Percentiles rank a stretch among this genome's conserved stretches.
Conservation (phyloP, 92 coral and sea anemone genomes). For the Nematostella vectensis region DNA sequence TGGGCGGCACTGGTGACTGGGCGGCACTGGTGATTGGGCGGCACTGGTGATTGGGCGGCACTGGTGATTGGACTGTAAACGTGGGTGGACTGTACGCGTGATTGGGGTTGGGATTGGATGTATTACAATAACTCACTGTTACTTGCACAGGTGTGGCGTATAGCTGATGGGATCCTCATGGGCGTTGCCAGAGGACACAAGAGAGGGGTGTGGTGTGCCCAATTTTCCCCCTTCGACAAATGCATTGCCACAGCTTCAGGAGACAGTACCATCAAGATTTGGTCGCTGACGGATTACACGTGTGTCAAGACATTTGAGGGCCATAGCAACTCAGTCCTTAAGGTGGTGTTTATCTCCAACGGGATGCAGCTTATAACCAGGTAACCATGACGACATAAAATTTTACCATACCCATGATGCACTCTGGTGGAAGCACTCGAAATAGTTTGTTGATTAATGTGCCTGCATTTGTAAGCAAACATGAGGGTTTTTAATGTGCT, state of each 20-base stretch:
- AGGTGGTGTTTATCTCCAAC: constrained; percentile 57
- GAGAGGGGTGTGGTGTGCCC: constrained; percentile 89
- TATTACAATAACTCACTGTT: too few relatives aligned
- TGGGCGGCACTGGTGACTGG: too few relatives aligned
- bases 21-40: too few relatives aligned
- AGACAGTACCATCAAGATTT: constrained; percentile 85
- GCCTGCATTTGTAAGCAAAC: too few relatives aligned
- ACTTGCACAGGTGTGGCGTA: constrained; percentile 58
- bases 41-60: too few relatives aligned
- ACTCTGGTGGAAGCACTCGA: too few relatives aligned
- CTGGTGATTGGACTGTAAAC: too few relatives aligned
- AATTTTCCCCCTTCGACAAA: constrained; percentile 90
- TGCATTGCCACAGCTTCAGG: constrained; percentile 87
- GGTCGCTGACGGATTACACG: constrained; percentile 91
- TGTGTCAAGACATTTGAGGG: constrained; percentile 98
- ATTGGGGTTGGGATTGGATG: too few relatives aligned
- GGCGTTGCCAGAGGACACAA: constrained; percentile 91
- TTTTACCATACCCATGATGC: too few relatives aligned
- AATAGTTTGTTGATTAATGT: too few relatives aligned
- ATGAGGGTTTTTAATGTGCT: too few relatives aligned
- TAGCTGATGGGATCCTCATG: constrained; percentile 52
- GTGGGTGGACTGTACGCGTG: too few relatives aligned
- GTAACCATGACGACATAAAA: constrained; percentile 23
- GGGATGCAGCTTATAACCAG: constrained; percentile 97
- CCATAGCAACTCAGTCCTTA: constrained; percentile 78